phyloP scores from a whole-genome alignment of 2,113 vertebrate species.

The Sturnira hondurensis region DNA sequence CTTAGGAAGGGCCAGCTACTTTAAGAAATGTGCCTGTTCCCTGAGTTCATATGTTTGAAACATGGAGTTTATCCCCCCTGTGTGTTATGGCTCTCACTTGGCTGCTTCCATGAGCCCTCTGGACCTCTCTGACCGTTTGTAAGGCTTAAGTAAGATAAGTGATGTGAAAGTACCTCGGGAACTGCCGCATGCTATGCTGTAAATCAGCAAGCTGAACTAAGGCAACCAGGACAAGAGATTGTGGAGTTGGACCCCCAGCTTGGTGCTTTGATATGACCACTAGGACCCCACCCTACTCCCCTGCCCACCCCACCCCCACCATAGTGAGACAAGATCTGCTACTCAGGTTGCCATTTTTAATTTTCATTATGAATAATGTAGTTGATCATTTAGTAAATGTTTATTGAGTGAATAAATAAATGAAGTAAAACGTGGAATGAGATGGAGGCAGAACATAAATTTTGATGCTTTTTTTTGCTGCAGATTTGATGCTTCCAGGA shows the following conservation, averaged over 20 bases:
- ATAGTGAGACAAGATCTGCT: not conserved
- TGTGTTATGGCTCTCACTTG: not conserved
- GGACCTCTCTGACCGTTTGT: not conserved
- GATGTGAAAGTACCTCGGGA: not conserved
- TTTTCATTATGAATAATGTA: slow-evolving; percentile 18
- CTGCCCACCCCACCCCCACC: fast-evolving
- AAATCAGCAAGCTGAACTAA: not conserved
- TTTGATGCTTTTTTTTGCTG: slow-evolving; percentile 12
- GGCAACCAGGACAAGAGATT: not conserved
- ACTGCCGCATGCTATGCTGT: not conserved
- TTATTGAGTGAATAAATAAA: not conserved
- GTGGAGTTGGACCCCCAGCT: not conserved
- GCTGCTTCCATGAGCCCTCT: not conserved
- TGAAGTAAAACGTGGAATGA: slow-evolving; percentile 31
- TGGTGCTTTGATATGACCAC: not conserved
- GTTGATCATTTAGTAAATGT: not conserved
- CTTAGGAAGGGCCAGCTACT: not conserved
- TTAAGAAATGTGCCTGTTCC: not conserved
- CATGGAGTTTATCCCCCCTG: not conserved
- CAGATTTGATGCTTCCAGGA: slow-evolving; percentile 98
- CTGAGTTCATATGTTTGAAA: not conserved
- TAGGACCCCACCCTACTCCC: too few species aligned
- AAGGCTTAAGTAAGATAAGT: not conserved
- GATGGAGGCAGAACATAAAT: not conserved
- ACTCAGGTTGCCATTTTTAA: not conserved